Conservation (phyloP, 2,797 vertebrate genomes). For the Melanotaenia trifasciata region DNA sequence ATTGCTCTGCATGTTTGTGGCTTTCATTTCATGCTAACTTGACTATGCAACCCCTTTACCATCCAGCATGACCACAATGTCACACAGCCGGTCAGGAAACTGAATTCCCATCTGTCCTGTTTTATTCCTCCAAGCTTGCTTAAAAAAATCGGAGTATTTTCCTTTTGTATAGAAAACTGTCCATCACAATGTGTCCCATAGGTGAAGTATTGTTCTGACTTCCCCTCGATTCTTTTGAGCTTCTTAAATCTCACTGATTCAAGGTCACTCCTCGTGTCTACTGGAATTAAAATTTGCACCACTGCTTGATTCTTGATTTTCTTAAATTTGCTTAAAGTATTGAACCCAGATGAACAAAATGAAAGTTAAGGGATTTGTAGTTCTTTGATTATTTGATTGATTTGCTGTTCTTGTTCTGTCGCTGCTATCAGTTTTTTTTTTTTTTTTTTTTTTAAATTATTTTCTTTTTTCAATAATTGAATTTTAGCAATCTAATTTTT, state of each 20-base stretch:
- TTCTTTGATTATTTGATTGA: neutral
- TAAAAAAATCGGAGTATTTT: conserved; percentile 21
- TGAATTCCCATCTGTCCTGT: conserved; percentile 4
- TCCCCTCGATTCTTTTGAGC: conserved; percentile 12
- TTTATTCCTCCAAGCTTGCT: conserved; percentile 16
- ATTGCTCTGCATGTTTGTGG: too few species aligned
- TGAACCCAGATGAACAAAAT: neutral
- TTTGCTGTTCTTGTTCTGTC: neutral
- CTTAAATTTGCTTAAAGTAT: neutral
- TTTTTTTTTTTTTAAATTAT: neutral
- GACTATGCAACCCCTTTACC: neutral
- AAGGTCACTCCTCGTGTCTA: conserved; percentile 21
- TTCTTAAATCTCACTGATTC: conserved; percentile 10
- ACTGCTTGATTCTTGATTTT: neutral
- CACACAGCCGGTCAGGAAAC: conserved; percentile 16
- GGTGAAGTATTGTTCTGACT: conserved; percentile 33
- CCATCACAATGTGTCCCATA: conserved; percentile 27
- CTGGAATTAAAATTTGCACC: neutral
- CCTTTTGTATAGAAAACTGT: conserved; percentile 8
- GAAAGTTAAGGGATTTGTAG: neutral
- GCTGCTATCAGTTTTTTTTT: neutral
- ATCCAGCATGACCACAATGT: neutral
- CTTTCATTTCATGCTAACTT: too few species aligned
- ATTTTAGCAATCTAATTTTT: neutral
- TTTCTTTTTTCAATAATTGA: neutral